Percentiles rank a stretch among this genome's conserved stretches.
Evolutionary conservation across 1,140 invertebrate species (phyloP).

Genomic region (Agrilus planipennis): DNA sequence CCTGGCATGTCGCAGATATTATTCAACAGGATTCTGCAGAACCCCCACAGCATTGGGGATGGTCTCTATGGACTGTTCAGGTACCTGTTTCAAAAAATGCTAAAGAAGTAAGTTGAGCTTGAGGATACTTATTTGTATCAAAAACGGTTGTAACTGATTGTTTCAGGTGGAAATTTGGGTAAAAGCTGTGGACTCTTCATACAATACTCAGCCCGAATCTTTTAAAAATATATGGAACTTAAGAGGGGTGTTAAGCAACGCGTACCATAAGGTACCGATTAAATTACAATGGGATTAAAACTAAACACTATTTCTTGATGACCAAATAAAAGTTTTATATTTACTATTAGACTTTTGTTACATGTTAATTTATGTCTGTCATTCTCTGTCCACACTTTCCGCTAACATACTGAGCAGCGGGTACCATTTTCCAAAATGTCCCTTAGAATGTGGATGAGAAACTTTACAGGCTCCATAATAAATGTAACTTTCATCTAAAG

Average conservation of each 20-base stretch:
- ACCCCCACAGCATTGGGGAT: slow-evolving; percentile 66
- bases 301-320: no score
- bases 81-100: slow-evolving; percentile 44
- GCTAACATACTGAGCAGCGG: no score
- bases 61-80: slow-evolving; percentile 79
- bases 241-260: slow-evolving; percentile 90
- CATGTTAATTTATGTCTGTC: no score
- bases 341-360: no score
- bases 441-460: no score
- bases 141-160: slow-evolving; percentile 2
- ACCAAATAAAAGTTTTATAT: no score
- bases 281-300: slow-evolving; percentile 35
- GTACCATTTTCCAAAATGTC: no score
- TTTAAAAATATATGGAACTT: slow-evolving; percentile 95
- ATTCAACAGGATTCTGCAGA: slow-evolving; percentile 42
- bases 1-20: slow-evolving; percentile 71
- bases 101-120: slow-evolving; percentile 28
- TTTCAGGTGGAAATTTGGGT: slow-evolving; percentile 71
- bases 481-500: no score
- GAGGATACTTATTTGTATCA: no score
- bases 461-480: no score
- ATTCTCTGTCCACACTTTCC: no score
- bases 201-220: slow-evolving; percentile 93
- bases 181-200: slow-evolving; percentile 89
- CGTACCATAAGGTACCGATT: slow-evolving; percentile 81